A percentile compares a stretch with the other conserved stretches of the same genome.
These are phyloP conservation scores for Hyaena hyaena DNA, from an alignment of 2,113 vertebrate species.

Conservation along the genomic window DNA sequence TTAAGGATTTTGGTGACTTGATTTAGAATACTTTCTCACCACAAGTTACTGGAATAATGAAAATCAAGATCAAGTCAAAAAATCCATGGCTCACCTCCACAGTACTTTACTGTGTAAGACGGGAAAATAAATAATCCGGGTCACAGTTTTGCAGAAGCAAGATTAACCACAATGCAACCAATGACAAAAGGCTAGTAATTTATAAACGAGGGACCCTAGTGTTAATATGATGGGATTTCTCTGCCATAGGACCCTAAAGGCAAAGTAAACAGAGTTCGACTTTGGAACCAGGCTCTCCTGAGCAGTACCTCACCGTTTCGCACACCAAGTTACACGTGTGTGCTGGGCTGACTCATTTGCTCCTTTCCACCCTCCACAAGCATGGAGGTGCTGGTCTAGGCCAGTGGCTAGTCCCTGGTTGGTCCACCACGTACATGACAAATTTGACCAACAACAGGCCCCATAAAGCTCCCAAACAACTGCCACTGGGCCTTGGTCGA, in stretches of 20 bases:
- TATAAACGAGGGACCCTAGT: too few species aligned
- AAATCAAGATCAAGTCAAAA: neutral
- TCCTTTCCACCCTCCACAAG: neutral
- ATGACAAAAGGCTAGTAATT: neutral
- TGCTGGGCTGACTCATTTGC: neutral
- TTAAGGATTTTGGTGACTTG: neutral
- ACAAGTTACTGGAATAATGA: neutral
- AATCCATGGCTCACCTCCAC: neutral
- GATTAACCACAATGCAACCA: neutral
- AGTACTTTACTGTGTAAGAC: neutral
- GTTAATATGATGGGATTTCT: neutral
- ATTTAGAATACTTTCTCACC: neutral
- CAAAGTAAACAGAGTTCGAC: neutral
- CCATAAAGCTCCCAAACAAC: neutral
- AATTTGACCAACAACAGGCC: neutral
- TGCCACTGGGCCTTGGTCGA: neutral
- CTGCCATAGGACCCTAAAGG: neutral
- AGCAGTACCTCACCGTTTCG: neutral
- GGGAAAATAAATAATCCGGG: neutral
- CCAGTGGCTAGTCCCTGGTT: neutral
- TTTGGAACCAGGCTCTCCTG: neutral
- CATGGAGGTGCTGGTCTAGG: neutral
- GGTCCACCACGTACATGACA: neutral
- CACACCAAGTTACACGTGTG: neutral
- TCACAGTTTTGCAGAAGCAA: neutral